These are phyloP conservation scores for Aix galericulata DNA, from an alignment of 2,113 vertebrate genomes.

Conservation along the genomic window DNA sequence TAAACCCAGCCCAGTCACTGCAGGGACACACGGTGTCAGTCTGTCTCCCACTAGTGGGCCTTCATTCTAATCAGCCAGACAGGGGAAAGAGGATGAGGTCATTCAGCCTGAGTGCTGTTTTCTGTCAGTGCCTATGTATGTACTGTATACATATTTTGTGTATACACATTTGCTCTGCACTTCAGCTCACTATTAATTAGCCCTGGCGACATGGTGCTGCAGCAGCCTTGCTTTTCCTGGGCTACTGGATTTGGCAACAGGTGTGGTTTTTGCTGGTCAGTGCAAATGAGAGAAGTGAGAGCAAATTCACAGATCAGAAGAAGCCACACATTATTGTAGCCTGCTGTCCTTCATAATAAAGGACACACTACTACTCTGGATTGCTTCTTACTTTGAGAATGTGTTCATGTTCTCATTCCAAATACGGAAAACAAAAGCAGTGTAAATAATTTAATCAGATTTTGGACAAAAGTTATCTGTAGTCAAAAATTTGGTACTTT, in stretches of 20 bases:
- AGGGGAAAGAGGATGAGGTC: rapidly evolving
- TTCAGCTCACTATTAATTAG: rapidly evolving
- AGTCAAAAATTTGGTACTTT: not conserved
- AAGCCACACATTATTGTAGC: not conserved
- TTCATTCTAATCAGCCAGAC: not conserved
- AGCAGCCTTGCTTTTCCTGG: not conserved
- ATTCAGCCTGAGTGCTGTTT: rapidly evolving
- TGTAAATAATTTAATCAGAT: not conserved
- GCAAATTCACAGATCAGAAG: not conserved
- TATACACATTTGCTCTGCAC: rapidly evolving
- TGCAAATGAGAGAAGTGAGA: not conserved
- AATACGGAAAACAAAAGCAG: not conserved
- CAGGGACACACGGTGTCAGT: rapidly evolving
- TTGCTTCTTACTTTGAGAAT: not conserved
- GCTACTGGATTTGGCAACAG: not conserved
- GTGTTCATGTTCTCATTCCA: not conserved
- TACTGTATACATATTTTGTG: rapidly evolving
- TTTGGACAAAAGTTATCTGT: not conserved
- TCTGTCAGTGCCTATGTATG: not conserved
- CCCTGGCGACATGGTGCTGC: not conserved
- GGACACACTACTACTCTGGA: not conserved
- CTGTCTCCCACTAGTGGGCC: rapidly evolving
- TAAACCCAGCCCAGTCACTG: rapidly evolving
- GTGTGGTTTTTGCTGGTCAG: not conserved
- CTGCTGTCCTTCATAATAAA: not conserved